These are phyloP conservation scores for Myotis planiceps DNA, from an alignment of 2,797 vertebrate species.

Conservation along the genomic window DNA sequence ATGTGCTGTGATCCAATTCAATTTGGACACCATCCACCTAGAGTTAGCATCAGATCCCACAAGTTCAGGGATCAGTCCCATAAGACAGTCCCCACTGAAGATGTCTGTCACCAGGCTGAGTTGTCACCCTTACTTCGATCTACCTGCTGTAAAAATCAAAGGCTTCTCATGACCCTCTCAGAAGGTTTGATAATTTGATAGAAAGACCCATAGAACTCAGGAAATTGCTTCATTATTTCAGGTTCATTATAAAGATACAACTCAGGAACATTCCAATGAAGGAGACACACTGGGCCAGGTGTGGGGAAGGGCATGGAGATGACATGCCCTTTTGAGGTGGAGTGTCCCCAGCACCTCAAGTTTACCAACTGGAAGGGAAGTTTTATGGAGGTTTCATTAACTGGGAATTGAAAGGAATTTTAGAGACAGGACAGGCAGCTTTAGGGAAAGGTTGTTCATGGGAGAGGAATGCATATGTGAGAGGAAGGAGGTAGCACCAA, in stretches of 20 bases:
- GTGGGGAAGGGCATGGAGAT: neutral
- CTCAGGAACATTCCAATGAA: neutral
- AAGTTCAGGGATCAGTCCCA: neutral
- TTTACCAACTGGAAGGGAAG: neutral
- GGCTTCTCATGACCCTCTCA: accelerated
- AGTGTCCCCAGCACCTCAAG: neutral
- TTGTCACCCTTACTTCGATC: neutral
- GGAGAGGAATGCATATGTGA: too few relatives aligned
- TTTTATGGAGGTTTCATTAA: neutral
- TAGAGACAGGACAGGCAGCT: too few relatives aligned
- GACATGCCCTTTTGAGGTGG: neutral
- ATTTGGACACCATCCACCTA: neutral
- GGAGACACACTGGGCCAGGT: too few relatives aligned
- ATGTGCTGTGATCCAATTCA: neutral
- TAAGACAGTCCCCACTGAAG: neutral
- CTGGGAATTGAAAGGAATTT: neutral
- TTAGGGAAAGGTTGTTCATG: too few relatives aligned
- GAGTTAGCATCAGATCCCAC: neutral
- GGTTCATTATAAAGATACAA: neutral
- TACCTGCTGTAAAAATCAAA: neutral
- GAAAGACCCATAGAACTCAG: neutral
- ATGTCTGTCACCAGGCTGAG: neutral
- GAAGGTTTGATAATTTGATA: neutral
- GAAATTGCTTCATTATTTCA: neutral
- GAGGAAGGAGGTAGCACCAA: too few relatives aligned